A percentile compares a stretch with the other conserved stretches of the same genome.
Evolutionary conservation across 2,113 vertebrate genomes (phyloP).

Genomic region (Hystrix cristata): DNA sequence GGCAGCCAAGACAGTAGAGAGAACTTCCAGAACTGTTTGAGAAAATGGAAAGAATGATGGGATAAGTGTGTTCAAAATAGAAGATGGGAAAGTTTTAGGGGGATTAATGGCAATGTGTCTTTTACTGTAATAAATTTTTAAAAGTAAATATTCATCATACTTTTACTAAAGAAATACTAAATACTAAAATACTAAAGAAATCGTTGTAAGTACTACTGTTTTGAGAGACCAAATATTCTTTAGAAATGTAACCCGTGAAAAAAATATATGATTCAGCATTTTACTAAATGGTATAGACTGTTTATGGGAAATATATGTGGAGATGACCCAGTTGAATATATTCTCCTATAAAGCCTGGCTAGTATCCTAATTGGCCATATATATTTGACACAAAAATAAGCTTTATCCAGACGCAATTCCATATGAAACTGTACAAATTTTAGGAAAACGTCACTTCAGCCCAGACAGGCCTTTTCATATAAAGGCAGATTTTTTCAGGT

Average conservation of each 20-base stretch:
- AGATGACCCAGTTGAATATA: constrained; percentile 41
- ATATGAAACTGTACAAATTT: not conserved
- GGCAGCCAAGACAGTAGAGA: not conserved
- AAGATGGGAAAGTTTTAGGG: no score
- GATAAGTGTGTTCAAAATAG: not conserved
- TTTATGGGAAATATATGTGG: not conserved
- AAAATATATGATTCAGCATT: not conserved
- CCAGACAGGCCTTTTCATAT: not conserved
- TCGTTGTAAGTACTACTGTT: not conserved
- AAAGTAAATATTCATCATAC: not conserved
- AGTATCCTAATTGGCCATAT: not conserved
- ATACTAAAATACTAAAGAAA: no score
- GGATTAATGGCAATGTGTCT: not conserved
- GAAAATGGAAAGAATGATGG: not conserved
- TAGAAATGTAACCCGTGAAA: not conserved
- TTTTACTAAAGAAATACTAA: not conserved
- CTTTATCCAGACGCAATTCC: not conserved
- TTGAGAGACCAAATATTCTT: not conserved
- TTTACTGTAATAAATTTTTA: not conserved
- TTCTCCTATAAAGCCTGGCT: not conserved
- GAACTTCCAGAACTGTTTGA: not conserved
- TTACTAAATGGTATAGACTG: not conserved
- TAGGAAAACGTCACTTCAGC: not conserved
- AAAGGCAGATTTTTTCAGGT: constrained; percentile 26
- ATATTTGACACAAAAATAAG: constrained; percentile 54